Conservation (phyloP, 2,888 invertebrate genomes). For the Erebia aethiops region DNA sequence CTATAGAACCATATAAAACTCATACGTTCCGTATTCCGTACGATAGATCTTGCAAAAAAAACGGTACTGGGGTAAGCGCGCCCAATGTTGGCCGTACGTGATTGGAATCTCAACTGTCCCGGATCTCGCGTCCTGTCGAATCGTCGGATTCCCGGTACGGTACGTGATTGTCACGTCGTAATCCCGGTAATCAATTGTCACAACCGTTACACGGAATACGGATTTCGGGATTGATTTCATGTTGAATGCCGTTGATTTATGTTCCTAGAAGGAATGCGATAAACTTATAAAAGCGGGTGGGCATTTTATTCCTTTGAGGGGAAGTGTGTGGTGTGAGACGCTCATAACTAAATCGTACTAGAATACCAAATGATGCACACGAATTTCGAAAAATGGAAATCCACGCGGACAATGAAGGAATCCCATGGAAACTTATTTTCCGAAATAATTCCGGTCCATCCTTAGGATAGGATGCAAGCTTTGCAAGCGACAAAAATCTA, state of each 20-base stretch:
- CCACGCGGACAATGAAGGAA: too few relatives aligned
- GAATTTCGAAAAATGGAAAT: too few relatives aligned
- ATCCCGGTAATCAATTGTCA: constrained; percentile 46
- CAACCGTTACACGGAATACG: constrained; percentile 37
- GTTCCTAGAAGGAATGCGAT: too few relatives aligned
- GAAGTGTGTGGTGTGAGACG: too few relatives aligned
- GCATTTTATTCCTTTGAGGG: too few relatives aligned
- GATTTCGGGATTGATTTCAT: constrained; percentile 25
- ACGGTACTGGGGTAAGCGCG: constrained; percentile 48
- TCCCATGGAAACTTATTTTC: too few relatives aligned
- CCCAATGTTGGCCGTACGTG: constrained; percentile 49
- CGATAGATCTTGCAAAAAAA: constrained; percentile 42
- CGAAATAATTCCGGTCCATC: too few relatives aligned
- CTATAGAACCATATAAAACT: constrained; percentile 24
- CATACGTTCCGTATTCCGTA: constrained; percentile 31
- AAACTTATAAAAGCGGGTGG: too few relatives aligned
- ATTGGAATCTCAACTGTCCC: constrained; percentile 42
- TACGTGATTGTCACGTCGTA: constrained; percentile 48
- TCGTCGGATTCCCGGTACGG: constrained; percentile 55
- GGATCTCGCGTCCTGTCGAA: constrained; percentile 58
- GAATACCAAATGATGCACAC: too few relatives aligned
- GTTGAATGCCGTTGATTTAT: constrained; percentile 27
- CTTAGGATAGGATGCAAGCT: too few relatives aligned
- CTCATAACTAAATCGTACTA: too few relatives aligned
- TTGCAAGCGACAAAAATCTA: too few relatives aligned